Evolutionary conservation across 2,113 vertebrate species (phyloP), one percentile per base, ranked within the genome.

Genomic region (Prunella himalayana): DNA sequence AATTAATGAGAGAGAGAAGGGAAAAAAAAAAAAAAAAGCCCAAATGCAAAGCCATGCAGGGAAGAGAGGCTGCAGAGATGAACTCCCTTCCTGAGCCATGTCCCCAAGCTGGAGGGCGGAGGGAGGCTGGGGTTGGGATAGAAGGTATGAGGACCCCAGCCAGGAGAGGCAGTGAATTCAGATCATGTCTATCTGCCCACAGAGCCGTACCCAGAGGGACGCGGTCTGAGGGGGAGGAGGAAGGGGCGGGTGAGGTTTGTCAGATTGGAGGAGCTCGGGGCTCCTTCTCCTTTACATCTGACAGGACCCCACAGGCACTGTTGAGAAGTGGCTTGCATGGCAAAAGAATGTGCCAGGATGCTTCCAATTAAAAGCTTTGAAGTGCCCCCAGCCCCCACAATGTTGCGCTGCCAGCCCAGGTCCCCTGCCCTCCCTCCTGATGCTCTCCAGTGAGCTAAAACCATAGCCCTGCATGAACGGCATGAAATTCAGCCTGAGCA

Each of bases 171-270:
- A 92, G 72, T 47, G 91, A 90, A 97, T 95, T 95, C 86, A 81
- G 80, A 93, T 96, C 86, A 84, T 95, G 86, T 86, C 88, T 94
- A 94, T 94, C 64, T 96, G 96, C 88, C 94, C 94, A 97, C 42
- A 81, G 83, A 94, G 72, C 80, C 0, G 2, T 94, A 90, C 86
- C 80, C 82, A 41, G 80, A 94, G 92, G 95, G 83, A 93, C 23
- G 2, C 33, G 57, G 88, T 88, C 71, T 57, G 81, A 95, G 37
- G 86, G 75, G 93, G 91, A 93, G 90, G 91, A 92, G 90, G 96
- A 92, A 93, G 86, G 85, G 91, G 94, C 61, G 75, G 95, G 81
- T 92, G 88, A 95, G 86, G 50, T 88, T 88, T 92, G 94, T 90
- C 91, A 85, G 68, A 96, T 84, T 28, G 24, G 78, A 95, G 75